Base-by-base conservation (phyloP, 2,888 invertebrate species). In the Tinea semifulvella region DNA sequence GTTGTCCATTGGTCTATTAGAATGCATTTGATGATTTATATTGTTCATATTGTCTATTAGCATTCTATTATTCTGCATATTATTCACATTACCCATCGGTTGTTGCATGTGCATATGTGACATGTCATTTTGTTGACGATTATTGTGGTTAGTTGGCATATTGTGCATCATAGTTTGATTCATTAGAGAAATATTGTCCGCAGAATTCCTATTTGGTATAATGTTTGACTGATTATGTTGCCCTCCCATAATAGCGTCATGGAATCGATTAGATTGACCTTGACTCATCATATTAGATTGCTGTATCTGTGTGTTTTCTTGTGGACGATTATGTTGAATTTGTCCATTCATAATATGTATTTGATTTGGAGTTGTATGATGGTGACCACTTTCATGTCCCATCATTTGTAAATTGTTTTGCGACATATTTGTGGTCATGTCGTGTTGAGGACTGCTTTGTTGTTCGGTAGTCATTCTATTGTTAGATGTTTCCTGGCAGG, bases 281-380 rank as follows among this genome's bases (percentile, higher is more conserved):
- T 71, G 74, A 52, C 63, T 70, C 47, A 70, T 50, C 49, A 46
- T 38, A 25, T 28, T 47, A 11, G 14, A 22, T 19, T 72, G 73
- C 52, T 69, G 67, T 59, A 82, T 54, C 52, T 57, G 61, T 50
- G 56, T 63, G 54, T 56, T 67, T 43, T 82, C 68, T 31, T 67
- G 54, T 56, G 68, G 68, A 19, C 77, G 63, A 53, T 69, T 68
- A 47, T 80, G 76, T 50, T 79, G 77, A 40, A 80, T 79, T 58
- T 80, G 80, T 18, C 80, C 79, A 56, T 74, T 80, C 72, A 76
- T 69, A 45, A 82, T 79, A 49, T 80, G 80, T 46, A 81, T 81
- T 53, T 80, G 79, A 52, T 79, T 80, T 2, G 73, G 52, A 38
- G 68, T 56, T 8, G 68, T 55, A 40, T 63, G 54, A 47, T 70